These are phyloP conservation scores for Peucedramus taeniatus DNA, from an alignment of 2,113 vertebrate species.

Conservation along the genomic window DNA sequence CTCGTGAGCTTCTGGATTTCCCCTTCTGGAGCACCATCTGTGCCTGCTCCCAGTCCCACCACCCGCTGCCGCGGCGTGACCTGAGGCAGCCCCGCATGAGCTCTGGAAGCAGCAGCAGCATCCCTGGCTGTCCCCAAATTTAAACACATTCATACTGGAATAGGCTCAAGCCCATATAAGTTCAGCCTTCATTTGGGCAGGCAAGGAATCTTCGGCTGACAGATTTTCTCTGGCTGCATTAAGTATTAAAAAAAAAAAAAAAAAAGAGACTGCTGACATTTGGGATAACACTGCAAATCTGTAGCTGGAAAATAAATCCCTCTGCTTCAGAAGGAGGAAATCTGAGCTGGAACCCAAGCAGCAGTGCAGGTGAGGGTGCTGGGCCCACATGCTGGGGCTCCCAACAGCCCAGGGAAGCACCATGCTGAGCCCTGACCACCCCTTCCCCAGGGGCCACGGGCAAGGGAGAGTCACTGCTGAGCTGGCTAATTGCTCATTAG, in stretches of 20 bases:
- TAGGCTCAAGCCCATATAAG: neutral
- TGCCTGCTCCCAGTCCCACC: neutral
- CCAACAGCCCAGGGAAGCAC: neutral
- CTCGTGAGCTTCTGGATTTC: neutral
- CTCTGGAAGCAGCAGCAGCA: neutral
- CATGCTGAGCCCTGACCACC: neutral
- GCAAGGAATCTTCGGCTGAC: neutral
- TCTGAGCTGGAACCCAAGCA: neutral
- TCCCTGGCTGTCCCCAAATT: neutral
- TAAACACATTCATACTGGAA: neutral
- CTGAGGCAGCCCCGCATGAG: fast-evolving
- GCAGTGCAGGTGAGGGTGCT: fast-evolving
- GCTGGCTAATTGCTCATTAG: conserved; percentile 41
- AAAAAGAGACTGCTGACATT: neutral
- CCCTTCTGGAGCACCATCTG: conserved; percentile 51
- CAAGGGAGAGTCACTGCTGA: neutral
- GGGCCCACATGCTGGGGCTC: neutral
- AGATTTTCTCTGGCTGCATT: neutral
- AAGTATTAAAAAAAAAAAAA: neutral
- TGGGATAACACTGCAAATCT: neutral
- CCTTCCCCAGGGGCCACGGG: neutral
- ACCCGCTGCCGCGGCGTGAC: fast-evolving
- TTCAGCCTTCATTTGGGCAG: neutral
- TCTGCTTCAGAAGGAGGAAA: neutral
- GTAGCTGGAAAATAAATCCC: neutral